These are phyloP conservation scores for Puntigrus tetrazona DNA, from an alignment of 2,113 vertebrate species.

Conservation along the genomic window DNA sequence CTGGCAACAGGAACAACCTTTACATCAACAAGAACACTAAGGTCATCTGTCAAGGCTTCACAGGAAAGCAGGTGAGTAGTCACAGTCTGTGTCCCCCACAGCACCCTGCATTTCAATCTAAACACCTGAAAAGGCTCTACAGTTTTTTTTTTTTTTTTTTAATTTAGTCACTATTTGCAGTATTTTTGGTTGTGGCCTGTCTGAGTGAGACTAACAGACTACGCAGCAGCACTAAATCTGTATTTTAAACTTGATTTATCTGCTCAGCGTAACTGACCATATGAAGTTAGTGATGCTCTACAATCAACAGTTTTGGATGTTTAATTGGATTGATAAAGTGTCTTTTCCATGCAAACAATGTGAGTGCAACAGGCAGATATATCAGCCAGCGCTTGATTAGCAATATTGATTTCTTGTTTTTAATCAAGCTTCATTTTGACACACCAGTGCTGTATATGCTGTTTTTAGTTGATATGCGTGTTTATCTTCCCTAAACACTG, in stretches of 20 bases:
- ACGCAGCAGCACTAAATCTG: not conserved
- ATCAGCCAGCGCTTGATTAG: not conserved
- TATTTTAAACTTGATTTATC: not conserved
- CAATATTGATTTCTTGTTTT: not conserved
- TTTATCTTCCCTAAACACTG: not conserved
- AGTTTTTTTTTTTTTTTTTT: too few relatives aligned
- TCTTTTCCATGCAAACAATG: not conserved
- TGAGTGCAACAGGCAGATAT: not conserved
- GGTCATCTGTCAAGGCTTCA: conserved; percentile 98
- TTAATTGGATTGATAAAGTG: too few relatives aligned
- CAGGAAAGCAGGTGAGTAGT: conserved; percentile 92
- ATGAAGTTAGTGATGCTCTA: not conserved
- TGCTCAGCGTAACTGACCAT: not conserved
- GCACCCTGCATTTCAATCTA: not conserved
- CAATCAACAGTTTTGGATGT: not conserved
- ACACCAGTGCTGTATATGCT: not conserved
- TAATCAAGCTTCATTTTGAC: not conserved
- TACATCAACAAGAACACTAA: conserved; percentile 90
- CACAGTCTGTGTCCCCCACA: not conserved
- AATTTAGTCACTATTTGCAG: not conserved
- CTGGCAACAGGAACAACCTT: conserved; percentile 83
- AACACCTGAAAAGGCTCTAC: not conserved
- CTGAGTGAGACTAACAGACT: not conserved
- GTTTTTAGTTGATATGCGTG: not conserved
- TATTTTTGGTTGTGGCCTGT: not conserved